Conservation (phyloP, 2,113 vertebrate species). For the Cebus imitator region DNA sequence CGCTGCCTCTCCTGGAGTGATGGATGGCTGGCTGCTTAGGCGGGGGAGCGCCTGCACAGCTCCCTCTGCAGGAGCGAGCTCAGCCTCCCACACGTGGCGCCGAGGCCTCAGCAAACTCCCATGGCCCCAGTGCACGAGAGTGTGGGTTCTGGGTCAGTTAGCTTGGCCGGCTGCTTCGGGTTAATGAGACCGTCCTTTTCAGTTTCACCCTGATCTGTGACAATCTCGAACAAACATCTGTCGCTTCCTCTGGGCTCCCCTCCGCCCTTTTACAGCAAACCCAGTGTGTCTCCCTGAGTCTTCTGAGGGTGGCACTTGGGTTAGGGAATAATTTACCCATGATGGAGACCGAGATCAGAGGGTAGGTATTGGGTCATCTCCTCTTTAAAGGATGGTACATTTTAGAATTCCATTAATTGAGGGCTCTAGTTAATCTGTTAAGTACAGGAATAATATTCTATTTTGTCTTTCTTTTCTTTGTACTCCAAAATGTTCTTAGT, state of each 20-base stretch:
- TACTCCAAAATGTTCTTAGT: not conserved
- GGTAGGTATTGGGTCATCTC: not conserved
- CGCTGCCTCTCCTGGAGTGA: not conserved
- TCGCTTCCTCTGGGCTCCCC: not conserved
- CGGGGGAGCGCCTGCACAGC: not conserved
- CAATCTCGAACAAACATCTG: not conserved
- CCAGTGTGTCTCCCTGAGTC: not conserved
- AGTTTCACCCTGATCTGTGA: not conserved
- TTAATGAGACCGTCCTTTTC: not conserved
- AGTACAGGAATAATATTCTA: slow-evolving; percentile 8
- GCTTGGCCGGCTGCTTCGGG: not conserved
- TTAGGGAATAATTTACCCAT: not conserved
- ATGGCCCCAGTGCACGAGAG: not conserved
- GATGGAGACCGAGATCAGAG: not conserved
- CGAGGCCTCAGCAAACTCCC: not conserved
- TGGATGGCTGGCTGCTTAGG: slow-evolving; percentile 54
- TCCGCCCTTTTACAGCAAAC: not conserved
- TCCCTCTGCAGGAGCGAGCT: slow-evolving; percentile 35
- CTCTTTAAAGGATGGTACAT: not conserved
- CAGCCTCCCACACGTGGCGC: slow-evolving; percentile 13
- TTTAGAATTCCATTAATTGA: not conserved
- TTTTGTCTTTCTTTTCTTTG: slow-evolving; percentile 15
- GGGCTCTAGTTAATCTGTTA: not conserved
- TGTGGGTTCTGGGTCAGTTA: not conserved
- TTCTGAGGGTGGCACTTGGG: not conserved